Percentiles rank a stretch among this genome's conserved stretches.
Evolutionary conservation across 2,797 vertebrate genomes (phyloP).

Genomic region (Coregonus ussuriensis): DNA sequence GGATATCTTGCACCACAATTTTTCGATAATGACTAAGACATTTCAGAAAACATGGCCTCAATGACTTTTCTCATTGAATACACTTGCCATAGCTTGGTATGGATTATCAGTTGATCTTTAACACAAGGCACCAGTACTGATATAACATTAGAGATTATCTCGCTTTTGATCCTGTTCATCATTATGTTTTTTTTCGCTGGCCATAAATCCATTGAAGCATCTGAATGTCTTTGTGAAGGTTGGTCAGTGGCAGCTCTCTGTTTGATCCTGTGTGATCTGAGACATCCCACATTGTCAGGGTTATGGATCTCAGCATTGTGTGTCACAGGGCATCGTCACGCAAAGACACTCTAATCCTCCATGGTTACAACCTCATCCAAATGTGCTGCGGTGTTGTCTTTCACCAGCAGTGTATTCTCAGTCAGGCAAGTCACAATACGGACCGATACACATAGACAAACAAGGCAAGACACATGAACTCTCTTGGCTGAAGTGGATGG

Average conservation of each 20-base stretch:
- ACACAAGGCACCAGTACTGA: no score
- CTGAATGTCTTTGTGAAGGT: neutral
- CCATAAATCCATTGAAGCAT: no score
- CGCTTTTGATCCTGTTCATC: no score
- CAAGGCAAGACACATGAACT: neutral
- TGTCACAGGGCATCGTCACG: neutral
- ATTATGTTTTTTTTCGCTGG: no score
- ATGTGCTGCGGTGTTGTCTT: neutral
- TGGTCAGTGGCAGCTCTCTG: neutral
- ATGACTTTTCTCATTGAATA: no score
- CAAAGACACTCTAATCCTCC: conserved; percentile 2
- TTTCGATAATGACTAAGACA: conserved; percentile 26
- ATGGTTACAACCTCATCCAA: conserved; percentile 10
- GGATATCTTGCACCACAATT: conserved; percentile 34
- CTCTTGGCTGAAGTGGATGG: neutral
- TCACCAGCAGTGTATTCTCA: neutral
- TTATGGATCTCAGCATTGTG: conserved; percentile 29
- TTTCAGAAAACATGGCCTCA: neutral
- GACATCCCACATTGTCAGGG: conserved; percentile 16
- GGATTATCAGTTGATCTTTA: no score
- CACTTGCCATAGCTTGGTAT: no score
- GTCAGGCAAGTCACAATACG: neutral
- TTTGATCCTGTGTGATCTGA: conserved; percentile 15
- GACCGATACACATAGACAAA: neutral
- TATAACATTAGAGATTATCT: no score